These are phyloP conservation scores for Euura saliciscinereae DNA, from an alignment of 1,140 invertebrate species.

Conservation along the genomic window DNA sequence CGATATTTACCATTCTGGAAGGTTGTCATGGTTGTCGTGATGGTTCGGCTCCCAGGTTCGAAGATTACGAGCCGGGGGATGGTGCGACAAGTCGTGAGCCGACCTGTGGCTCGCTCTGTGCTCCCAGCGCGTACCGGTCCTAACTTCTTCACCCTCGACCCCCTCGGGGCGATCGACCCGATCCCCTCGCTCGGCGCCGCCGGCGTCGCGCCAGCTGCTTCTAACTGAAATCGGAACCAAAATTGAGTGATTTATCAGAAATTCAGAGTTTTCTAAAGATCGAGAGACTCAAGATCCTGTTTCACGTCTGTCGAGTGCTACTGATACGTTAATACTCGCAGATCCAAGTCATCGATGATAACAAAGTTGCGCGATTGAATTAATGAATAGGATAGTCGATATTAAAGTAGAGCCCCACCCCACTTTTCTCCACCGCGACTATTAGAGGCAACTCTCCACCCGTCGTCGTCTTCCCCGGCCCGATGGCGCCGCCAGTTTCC, in stretches of 20 bases:
- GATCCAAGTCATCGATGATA: slow-evolving; percentile 1
- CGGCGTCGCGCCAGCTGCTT: slow-evolving; percentile 72
- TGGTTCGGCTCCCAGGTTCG: slow-evolving; percentile 57
- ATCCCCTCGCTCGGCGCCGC: slow-evolving; percentile 49
- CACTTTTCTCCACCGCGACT: slow-evolving; percentile 56
- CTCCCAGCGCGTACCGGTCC: slow-evolving; percentile 56
- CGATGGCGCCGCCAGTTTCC: slow-evolving; percentile 70
- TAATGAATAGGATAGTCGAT: neutral
- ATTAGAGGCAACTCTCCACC: slow-evolving; percentile 59
- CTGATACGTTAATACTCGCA: neutral
- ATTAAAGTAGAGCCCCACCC: slow-evolving; percentile 50
- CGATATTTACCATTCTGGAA: slow-evolving; percentile 70
- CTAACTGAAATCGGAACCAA: slow-evolving; percentile 38
- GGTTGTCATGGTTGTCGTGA: slow-evolving; percentile 65
- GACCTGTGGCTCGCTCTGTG: slow-evolving; percentile 55
- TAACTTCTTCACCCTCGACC: slow-evolving; percentile 45
- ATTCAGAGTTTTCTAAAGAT: neutral
- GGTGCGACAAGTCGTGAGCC: slow-evolving; percentile 52
- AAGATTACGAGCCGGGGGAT: slow-evolving; percentile 46
- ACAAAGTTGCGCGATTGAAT: too few species aligned
- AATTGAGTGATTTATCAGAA: neutral
- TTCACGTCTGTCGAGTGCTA: neutral
- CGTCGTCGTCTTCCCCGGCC: slow-evolving; percentile 66
- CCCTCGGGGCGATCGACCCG: slow-evolving; percentile 48
- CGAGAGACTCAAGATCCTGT: too few species aligned